These are phyloP conservation scores for Augiades crinisus DNA, from an alignment of 2,888 invertebrate species.

Conservation along the genomic window DNA sequence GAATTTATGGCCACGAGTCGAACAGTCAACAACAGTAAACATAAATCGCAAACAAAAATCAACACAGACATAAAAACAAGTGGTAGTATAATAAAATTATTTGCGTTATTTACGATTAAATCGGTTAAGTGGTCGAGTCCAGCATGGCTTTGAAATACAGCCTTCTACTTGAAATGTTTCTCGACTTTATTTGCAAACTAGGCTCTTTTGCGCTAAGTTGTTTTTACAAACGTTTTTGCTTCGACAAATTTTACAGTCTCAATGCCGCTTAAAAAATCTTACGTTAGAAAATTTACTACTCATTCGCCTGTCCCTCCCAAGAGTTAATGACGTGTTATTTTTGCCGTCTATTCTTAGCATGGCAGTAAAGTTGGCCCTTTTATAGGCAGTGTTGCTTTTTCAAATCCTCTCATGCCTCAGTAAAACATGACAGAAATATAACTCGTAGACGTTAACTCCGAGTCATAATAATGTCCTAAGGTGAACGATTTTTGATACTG, in stretches of 20 bases:
- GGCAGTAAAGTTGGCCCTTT: constrained; percentile 49
- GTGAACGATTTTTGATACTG: constrained; percentile 12
- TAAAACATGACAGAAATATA: constrained; percentile 48
- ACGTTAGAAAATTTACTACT: constrained; percentile 52
- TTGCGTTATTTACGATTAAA: constrained; percentile 21
- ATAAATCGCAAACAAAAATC: constrained; percentile 24
- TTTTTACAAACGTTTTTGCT: constrained; percentile 38
- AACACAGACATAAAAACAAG: constrained; percentile 15
- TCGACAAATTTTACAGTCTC: constrained; percentile 28
- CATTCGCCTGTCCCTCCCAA: constrained; percentile 40
- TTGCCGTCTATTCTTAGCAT: constrained; percentile 43
- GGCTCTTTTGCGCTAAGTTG: constrained; percentile 43
- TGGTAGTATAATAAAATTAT: constrained; percentile 17
- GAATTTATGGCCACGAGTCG: constrained; percentile 19
- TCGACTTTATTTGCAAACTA: not conserved
- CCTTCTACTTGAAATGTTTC: not conserved
- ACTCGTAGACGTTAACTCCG: constrained; percentile 18
- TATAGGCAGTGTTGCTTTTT: constrained; percentile 45
- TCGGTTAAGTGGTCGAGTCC: constrained; percentile 18
- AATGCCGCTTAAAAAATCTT: constrained; percentile 32
- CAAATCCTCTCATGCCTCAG: constrained; percentile 35
- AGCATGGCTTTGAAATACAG: constrained; percentile 1
- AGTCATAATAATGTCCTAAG: not conserved
- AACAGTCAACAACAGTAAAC: constrained; percentile 26
- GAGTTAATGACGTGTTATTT: constrained; percentile 49